Evolutionary conservation across 30 jellyfish, hydroid and myxozoan species (phyloP), one percentile per base, ranked within the genome.

Genomic region (Aurelia coerulea): DNA sequence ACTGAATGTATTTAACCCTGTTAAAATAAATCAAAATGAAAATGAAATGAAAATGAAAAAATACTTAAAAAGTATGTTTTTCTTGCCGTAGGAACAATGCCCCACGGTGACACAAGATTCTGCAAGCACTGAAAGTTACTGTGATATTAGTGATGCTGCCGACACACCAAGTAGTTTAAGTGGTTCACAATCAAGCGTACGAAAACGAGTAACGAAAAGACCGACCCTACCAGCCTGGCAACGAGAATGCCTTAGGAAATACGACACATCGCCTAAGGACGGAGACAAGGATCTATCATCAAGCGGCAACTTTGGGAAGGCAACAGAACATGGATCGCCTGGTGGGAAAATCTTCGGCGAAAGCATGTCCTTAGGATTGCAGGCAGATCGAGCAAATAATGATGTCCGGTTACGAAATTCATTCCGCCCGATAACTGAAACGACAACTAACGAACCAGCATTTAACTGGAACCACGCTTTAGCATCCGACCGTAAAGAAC

Each of bases 181-280:
- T 58, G 91, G 72, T 31, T 33, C 41, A 19, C 80, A 70, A 16
- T n/a, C 68, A 11, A 37, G 84, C 77, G 49, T 83, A 37, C 54
- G 60, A 37, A 81, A 81, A 76, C 69, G 80, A 16, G 84, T 70
- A 29, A 31, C 91, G 10, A 81, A 62, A 71, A 41, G 84, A 81
- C 91, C 91, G 32, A 5, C 72, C 35, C 78, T 81, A 50, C 91
- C 91, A 5, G 84, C 91, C 18, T 81, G 91, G 91, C 91, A 81
- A 42, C 76, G 84, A 68, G 91, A 81, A 69, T 81, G 91, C 79
- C 37, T 81, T 51, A 81, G 62, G n/a, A 81, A 81, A 62, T 81
- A 67, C 91, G 79, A 80, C 74, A 46, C 51, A 1, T 14, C 52
- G 4, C 49, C 37, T 0, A 18, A 66, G 29, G 68, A 68, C 60